A percentile compares a stretch with the other conserved stretches of the same genome.
phyloP scores from a whole-genome alignment of 2,113 vertebrate species.

The Hippocampus comes region DNA sequence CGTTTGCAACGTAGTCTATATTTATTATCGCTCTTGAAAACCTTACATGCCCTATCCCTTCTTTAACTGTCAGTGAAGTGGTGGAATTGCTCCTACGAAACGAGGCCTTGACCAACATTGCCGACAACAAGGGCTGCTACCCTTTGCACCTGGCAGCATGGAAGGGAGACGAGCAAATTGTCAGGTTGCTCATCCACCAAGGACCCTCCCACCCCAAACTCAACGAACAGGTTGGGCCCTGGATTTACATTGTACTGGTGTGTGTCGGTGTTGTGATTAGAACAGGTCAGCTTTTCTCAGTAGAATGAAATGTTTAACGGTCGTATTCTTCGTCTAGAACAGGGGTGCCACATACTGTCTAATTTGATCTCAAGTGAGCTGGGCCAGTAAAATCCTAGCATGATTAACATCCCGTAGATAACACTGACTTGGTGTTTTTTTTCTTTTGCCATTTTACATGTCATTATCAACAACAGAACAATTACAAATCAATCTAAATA shows the following conservation, averaged over 20 bases:
- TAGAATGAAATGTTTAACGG: background rate
- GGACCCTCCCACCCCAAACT: conserved; percentile 92
- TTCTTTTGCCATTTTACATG: background rate
- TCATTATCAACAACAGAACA: background rate
- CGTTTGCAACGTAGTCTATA: conserved; percentile 2
- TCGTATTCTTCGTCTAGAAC: background rate
- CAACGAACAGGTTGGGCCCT: conserved; percentile 88
- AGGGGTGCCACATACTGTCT: background rate
- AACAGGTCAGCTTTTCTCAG: background rate
- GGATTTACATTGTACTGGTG: background rate
- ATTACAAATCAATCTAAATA: no score
- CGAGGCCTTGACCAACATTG: conserved; percentile 92
- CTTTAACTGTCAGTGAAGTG: conserved; percentile 78
- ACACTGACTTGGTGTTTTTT: background rate
- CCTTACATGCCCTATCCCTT: background rate
- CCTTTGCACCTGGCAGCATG: conserved; percentile 95
- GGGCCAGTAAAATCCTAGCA: background rate
- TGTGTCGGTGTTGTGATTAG: background rate
- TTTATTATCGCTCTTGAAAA: conserved; percentile 33
- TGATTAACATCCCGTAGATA: background rate
- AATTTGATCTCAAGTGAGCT: background rate
- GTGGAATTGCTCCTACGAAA: conserved; percentile 92
- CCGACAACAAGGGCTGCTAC: conserved; percentile 96
- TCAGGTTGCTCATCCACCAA: conserved; percentile 91
- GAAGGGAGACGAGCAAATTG: conserved; percentile 95